A percentile compares a stretch with the other conserved stretches of the same genome.
phyloP scores from a whole-genome alignment of 2,113 vertebrate genomes.

The Callaeas wilsoni region DNA sequence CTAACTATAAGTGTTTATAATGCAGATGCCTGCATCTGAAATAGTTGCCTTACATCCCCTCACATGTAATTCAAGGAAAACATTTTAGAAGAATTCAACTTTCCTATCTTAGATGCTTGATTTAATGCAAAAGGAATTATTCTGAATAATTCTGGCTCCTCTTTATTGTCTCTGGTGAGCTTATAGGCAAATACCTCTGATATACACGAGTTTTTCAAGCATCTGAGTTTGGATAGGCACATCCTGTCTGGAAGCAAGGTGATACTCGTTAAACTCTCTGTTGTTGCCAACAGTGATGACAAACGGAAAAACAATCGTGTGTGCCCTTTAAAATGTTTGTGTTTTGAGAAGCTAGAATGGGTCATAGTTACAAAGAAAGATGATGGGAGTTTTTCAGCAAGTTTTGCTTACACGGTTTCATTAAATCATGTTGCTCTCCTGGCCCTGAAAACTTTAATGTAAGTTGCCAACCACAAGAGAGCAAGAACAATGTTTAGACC shows the following conservation, averaged over 20 bases:
- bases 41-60: background rate
- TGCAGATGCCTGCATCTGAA: background rate
- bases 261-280: background rate
- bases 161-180: background rate
- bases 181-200: background rate
- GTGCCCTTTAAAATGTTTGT: background rate
- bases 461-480: background rate
- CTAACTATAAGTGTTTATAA: background rate
- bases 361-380: background rate
- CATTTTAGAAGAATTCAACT: background rate
- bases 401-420: background rate
- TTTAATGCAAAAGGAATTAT: background rate
- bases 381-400: background rate
- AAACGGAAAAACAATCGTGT: background rate
- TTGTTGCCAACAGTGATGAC: background rate
- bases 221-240: background rate
- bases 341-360: background rate
- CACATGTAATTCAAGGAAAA: background rate
- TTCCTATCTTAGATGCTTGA: background rate
- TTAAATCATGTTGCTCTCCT: background rate
- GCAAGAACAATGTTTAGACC: background rate
- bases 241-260: background rate
- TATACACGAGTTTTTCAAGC: fast-evolving
- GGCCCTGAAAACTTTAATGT: background rate
- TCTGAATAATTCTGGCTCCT: background rate